Base-by-base conservation (phyloP, 1,140 invertebrate species). In the Drosophila neocordata region DNA sequence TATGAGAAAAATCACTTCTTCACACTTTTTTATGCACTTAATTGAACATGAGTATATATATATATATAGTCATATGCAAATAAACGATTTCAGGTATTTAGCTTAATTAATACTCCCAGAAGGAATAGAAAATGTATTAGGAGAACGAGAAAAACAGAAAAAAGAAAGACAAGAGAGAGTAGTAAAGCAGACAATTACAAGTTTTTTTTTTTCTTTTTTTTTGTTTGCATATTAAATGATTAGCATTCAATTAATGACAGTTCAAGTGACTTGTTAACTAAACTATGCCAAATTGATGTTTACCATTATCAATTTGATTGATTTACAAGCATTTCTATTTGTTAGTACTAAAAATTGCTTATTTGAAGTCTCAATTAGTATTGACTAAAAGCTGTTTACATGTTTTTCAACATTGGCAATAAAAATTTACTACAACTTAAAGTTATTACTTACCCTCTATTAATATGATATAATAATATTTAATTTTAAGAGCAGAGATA, bases 201-300 rank as follows among this genome's bases (percentile, higher is more conserved):
- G 62, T 63, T 69, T 27, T 51, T 24, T 67, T 56, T n/a, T n/a
- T n/a, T n/a, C n/a, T n/a, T n/a, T n/a, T n/a, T n/a, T n/a, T n/a
- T n/a, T n/a, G n/a, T n/a, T n/a, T 63, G 44, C 59, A 69, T 73
- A 74, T 83, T 68, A 64, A 70, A 59, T 52, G 65, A 77, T 70
- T 64, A 70, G 53, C 64, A 56, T 15, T 73, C 34, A 53, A 68
- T 68, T 58, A 70, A 74, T 63, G 56, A 38, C 41, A 67, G 35
- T 52, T 18, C 72, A 65, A 69, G 63, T 67, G 77, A 20, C 37
- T 76, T 65, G 63, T 71, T 85, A 85, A 85, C 79, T 83, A 68
- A 64, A 37, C 34, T 7, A 52, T 24, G 37, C 38, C 71, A 61
- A 53, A 74, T 79, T 48, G 15, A 13, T 48, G 15, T 18, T 31